Evolutionary conservation across 2,888 invertebrate species (phyloP).

Genomic region (Ectobius pallidus): DNA sequence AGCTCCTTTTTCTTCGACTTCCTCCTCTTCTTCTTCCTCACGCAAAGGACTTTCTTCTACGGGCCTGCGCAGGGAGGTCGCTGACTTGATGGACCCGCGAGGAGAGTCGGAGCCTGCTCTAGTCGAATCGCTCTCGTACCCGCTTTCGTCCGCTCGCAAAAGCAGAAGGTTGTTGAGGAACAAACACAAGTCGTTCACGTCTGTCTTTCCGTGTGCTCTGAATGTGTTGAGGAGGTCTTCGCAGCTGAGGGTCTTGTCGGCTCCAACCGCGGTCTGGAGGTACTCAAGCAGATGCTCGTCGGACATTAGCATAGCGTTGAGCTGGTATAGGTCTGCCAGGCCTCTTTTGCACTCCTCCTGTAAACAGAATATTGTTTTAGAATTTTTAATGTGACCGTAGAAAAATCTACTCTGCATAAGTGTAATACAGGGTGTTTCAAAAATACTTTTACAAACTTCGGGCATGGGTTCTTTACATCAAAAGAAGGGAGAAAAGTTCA

Average conservation of each 20-base stretch:
- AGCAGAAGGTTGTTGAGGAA: constrained; percentile 51
- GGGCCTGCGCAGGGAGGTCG: constrained; percentile 2
- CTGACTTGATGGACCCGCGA: constrained; percentile 51
- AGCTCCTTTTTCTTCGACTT: constrained; percentile 28
- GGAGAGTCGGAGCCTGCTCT: constrained; percentile 61
- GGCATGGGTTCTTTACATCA: too few species aligned
- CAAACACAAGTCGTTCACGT: constrained; percentile 43
- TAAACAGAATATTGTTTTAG: constrained; percentile 43
- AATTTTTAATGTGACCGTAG: not conserved
- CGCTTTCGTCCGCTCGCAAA: constrained; percentile 61
- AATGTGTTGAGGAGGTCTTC: constrained; percentile 47
- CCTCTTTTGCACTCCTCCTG: constrained; percentile 50
- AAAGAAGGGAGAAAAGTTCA: too few species aligned
- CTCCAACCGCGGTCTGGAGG: constrained; percentile 44
- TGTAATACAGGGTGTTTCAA: too few species aligned
- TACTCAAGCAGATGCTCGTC: constrained; percentile 49
- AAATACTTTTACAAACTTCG: too few species aligned
- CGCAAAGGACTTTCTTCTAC: not conserved
- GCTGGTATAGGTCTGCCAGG: constrained; percentile 50
- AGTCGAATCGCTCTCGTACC: constrained; percentile 66
- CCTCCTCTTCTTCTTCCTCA: constrained; percentile 34
- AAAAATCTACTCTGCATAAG: too few species aligned
- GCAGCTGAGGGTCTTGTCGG: constrained; percentile 45
- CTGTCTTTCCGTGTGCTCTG: not conserved
- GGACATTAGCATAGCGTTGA: constrained; percentile 46